Evolutionary conservation across 37 sponge, comb jelly and placozoan species (phyloP).

Genomic region (Ianthella basta): DNA sequence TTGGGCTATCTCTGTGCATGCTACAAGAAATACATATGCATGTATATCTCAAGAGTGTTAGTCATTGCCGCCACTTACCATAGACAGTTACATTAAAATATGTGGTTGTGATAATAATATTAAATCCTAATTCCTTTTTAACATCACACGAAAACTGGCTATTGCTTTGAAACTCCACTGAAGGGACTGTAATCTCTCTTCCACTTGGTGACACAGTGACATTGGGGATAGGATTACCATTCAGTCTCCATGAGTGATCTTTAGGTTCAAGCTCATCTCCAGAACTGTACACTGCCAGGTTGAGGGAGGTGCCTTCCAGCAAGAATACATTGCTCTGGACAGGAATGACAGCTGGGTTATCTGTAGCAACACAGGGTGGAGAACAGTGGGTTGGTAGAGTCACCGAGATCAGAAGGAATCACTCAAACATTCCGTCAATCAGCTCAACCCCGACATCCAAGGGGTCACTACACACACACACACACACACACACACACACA

Average conservation of each 20-base stretch:
- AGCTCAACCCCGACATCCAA: too few species aligned
- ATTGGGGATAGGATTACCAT: neutral
- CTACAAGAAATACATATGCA: neutral
- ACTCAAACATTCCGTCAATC: too few species aligned
- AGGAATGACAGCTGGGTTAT: slow-evolving; percentile 2
- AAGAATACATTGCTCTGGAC: neutral
- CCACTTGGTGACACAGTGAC: neutral
- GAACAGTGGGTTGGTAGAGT: too few species aligned
- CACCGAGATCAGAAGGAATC: too few species aligned
- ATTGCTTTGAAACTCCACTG: neutral
- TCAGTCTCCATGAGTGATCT: neutral
- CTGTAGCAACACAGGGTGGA: neutral
- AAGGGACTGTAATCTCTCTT: neutral
- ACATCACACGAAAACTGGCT: neutral
- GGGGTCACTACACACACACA: too few species aligned
- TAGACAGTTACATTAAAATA: too few species aligned
- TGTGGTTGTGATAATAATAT: too few species aligned
- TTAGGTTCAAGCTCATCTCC: neutral
- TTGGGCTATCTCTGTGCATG: neutral
- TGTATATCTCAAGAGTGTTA: too few species aligned
- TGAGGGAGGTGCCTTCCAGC: neutral
- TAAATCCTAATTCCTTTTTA: neutral
- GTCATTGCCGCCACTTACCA: too few species aligned
- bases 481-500: too few species aligned
- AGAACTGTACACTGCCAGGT: neutral